phyloP scores from a whole-genome alignment of 2,888 invertebrate species.

The Halictus quadricinctus region DNA sequence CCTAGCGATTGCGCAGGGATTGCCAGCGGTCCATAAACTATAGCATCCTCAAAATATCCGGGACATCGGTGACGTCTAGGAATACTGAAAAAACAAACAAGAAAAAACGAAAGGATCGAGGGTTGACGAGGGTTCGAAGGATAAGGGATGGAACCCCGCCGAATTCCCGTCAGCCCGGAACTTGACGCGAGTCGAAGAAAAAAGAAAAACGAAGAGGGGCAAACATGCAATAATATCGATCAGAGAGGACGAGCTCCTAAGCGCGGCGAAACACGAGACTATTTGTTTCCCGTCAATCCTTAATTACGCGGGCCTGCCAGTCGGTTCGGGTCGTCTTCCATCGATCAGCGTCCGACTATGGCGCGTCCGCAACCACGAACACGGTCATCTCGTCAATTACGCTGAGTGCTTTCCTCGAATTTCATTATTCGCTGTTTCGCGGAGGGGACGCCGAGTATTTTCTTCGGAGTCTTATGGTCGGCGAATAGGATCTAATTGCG shows the following conservation, averaged over 20 bases:
- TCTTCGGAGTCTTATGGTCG: background rate
- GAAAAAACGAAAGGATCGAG: background rate
- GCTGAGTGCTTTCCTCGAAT: constrained; percentile 27
- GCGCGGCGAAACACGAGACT: background rate
- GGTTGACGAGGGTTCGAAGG: constrained; percentile 34
- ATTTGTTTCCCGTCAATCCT: constrained; percentile 18
- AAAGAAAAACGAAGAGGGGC: background rate
- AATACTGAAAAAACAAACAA: background rate
- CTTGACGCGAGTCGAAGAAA: background rate
- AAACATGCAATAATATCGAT: constrained; percentile 28
- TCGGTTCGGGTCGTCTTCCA: constrained; percentile 11
- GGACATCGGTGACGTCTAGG: constrained; percentile 7
- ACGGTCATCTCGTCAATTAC: constrained; percentile 28
- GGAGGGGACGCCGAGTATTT: background rate
- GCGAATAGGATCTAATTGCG: background rate
- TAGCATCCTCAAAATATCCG: background rate
- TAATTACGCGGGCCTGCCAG: constrained; percentile 23
- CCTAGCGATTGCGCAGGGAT: background rate
- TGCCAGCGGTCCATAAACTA: background rate
- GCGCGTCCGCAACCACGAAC: background rate
- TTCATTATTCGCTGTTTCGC: background rate
- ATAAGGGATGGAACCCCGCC: background rate
- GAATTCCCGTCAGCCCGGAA: constrained; percentile 17
- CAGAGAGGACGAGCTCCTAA: background rate
- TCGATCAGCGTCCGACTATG: constrained; percentile 13